Evolutionary conservation across 1,140 invertebrate genomes (phyloP), one percentile per base, ranked within the genome.

Genomic region (Euschistus heros): DNA sequence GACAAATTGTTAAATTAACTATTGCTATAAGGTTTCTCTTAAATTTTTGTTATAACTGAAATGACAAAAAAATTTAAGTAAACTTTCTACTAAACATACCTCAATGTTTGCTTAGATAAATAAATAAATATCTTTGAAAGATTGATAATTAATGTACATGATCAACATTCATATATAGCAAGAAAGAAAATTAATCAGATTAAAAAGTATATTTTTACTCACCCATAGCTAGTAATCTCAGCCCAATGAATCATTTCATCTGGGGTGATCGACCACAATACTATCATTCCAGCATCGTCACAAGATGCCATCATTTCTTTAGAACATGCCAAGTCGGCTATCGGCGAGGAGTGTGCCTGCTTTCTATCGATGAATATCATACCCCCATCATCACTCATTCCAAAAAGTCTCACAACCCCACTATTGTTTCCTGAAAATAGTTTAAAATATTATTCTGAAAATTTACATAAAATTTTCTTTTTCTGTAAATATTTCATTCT

Each of bases 291-390:
- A 5, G 66, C 68, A 52, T 71, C 69, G 64, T 74, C 73, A 50
- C 68, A 69, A 10, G 73, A 72, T 10, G 64, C 71, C 13, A 74
- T 13, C n/a, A 70, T 24, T 13, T 71, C 63, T 57, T 68, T 67
- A 18, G 54, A 55, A 0, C 65, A 62, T 0, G 70, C 54, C 37
- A 73, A 57, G 46, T 72, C 72, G 0, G 67, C 55, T 13, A 73
- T 69, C 0, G 71, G 68, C 18, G 68, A 64, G 0, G 46, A 54
- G 33, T 73, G 72, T 17, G 64, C 60, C 22, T 70, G 57, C 64
- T 73, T 72, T 18, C 71, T 59, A 60, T 73, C 71, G 1, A 73
- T 66, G 64, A 73, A 72, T 17, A 68, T 64, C 13, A 72, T 46
- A 50, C 66, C 54, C 17, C 67, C 66, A 2, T 71, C 68, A 61